Conservation (phyloP, 2,113 vertebrate genomes). For the Prinia subflava region DNA sequence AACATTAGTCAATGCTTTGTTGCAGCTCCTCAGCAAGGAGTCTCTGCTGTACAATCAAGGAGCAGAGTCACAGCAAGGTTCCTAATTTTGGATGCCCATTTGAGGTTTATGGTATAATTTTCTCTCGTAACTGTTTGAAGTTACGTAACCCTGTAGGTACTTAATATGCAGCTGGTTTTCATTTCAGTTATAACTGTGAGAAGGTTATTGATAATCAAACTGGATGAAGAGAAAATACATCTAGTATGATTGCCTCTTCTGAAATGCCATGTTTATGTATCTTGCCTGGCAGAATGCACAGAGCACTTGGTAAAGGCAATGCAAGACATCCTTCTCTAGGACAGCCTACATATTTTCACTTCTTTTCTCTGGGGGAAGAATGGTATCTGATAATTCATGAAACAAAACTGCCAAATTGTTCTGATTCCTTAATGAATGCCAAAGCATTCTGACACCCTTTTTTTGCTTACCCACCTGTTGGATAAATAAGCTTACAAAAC, state of each 20-base stretch:
- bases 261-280: background rate
- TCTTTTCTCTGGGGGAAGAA: background rate
- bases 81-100: background rate
- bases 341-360: background rate
- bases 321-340: background rate
- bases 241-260: background rate
- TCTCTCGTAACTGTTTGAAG: background rate
- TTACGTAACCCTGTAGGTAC: background rate
- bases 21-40: background rate
- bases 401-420: background rate
- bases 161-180: background rate
- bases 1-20: background rate
- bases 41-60: background rate
- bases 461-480: background rate
- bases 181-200: background rate
- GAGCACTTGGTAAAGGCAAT: background rate
- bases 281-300: background rate
- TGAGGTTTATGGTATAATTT: background rate
- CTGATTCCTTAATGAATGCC: background rate
- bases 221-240: background rate
- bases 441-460: background rate
- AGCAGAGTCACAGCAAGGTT: background rate
- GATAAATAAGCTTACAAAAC: background rate
- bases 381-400: background rate
- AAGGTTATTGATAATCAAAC: background rate